phyloP scores from a whole-genome alignment of 1,140 invertebrate species.

The Tetramorium simillimum region DNA sequence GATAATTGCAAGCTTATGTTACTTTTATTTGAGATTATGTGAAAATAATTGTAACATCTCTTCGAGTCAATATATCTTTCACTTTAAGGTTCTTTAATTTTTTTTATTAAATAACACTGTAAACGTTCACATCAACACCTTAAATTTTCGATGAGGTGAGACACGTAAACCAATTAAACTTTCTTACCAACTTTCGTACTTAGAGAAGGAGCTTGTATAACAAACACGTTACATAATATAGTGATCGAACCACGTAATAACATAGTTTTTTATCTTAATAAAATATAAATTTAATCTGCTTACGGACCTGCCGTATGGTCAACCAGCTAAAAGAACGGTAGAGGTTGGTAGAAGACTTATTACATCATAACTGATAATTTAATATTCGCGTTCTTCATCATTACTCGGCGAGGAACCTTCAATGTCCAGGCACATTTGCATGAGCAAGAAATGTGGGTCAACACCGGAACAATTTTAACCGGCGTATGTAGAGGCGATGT shows the following conservation, averaged over 20 bases:
- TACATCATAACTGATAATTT: slow-evolving; percentile 31
- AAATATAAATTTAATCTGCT: not conserved
- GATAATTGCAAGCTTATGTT: not conserved
- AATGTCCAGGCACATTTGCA: not conserved
- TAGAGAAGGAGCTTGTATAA: not conserved
- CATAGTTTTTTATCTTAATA: not conserved
- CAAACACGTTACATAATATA: not conserved
- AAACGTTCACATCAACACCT: not conserved
- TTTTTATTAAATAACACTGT: not conserved
- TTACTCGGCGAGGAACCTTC: not conserved
- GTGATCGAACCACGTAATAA: not conserved
- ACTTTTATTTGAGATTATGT: not conserved
- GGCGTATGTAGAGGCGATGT: not conserved
- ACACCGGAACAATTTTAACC: not conserved
- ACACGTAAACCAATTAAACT: slow-evolving; percentile 5
- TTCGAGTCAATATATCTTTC: not conserved
- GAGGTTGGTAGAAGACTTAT: not conserved
- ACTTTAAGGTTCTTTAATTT: not conserved
- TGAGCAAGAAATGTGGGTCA: slow-evolving; percentile 15
- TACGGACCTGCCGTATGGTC: not conserved
- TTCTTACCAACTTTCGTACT: not conserved
- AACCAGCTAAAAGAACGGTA: not conserved
- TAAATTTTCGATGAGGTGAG: not conserved
- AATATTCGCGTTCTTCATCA: slow-evolving; percentile 14
- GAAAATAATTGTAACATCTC: not conserved